Evolutionary conservation across 2,888 invertebrate species (phyloP), one percentile per base, ranked within the genome.

Genomic region (Epistrophella euchroma): DNA sequence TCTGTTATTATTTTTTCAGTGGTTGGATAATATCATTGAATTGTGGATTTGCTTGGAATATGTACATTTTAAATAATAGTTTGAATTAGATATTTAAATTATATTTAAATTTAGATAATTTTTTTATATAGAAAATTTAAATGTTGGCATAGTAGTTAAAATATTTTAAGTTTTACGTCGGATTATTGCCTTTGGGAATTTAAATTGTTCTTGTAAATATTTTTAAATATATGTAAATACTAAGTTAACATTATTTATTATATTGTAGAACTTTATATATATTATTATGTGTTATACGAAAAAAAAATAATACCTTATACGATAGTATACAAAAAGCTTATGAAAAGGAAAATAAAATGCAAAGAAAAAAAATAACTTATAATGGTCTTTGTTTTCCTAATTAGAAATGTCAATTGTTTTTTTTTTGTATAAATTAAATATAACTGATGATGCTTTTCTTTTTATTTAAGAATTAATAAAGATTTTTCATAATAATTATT

Each of bases 301-400:
- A 15, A 40, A 47, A 43, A 50, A 25, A 45, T n/a, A 37, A 47
- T 73, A 77, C 55, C 55, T 45, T 58, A 68, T 60, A 60, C 83
- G 70, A 73, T 64, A 79, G 79, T 64, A 78, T 74, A 84, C 56
- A 78, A 74, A 78, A 74, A 43, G 62, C 62, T 66, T 73, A 60
- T 37, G 52, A 58, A n/a, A n/a, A 35, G 19, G n/a, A 66, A 62
- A 17, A n/a, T 32, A 71, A 43, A 28, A 32, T 40, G 43, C 58
- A 22, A 45, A 68, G 11, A 35, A n/a, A 43, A 55, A 55, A 37
- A 37, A 37, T 2, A 71, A 62, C 3, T n/a, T n/a, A 11, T 17
- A 55, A 43, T 75, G 11, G 52, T 71, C 22, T 71, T 66, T 70
- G 80, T 70, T 45, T 55, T 70, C 70, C 62, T 28, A 66, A 40